Evolutionary conservation across 1,140 invertebrate species (phyloP).

Genomic region (Leptopilina boulardi): DNA sequence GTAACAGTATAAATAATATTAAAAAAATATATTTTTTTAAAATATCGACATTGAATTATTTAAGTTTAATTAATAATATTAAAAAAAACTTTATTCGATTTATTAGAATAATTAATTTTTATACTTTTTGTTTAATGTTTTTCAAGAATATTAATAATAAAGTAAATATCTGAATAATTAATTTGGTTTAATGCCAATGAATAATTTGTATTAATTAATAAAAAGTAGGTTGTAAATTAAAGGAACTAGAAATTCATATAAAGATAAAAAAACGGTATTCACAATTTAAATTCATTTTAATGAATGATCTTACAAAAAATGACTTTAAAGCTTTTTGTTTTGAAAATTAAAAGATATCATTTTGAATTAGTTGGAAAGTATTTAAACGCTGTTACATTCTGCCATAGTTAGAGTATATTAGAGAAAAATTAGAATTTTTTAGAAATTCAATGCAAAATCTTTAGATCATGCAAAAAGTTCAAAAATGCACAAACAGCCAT

Average conservation of each 20-base stretch:
- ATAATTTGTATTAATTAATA: neutral
- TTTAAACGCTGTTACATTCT: neutral
- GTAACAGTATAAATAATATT: neutral
- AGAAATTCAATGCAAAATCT: neutral
- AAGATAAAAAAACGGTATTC: too few species aligned
- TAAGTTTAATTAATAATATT: too few species aligned
- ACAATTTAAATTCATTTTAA: too few species aligned
- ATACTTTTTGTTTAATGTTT: neutral
- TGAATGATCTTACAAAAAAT: too few species aligned
- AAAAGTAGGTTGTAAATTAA: neutral
- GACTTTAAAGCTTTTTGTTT: too few species aligned
- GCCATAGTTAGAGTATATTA: neutral
- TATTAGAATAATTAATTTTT: too few species aligned
- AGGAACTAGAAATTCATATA: neutral
- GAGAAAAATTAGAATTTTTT: neutral
- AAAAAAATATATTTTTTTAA: too few species aligned
- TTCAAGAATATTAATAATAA: neutral
- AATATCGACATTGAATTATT: too few species aligned
- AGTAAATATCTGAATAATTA: too few species aligned
- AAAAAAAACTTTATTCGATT: too few species aligned
- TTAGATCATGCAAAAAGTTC: neutral
- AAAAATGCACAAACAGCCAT: neutral
- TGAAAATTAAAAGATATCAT: neutral
- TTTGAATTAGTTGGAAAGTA: neutral
- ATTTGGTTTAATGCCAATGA: too few species aligned